Evolutionary conservation across 2,113 vertebrate species (phyloP), one percentile per base, ranked within the genome.

Genomic region (Rhipidura dahli): DNA sequence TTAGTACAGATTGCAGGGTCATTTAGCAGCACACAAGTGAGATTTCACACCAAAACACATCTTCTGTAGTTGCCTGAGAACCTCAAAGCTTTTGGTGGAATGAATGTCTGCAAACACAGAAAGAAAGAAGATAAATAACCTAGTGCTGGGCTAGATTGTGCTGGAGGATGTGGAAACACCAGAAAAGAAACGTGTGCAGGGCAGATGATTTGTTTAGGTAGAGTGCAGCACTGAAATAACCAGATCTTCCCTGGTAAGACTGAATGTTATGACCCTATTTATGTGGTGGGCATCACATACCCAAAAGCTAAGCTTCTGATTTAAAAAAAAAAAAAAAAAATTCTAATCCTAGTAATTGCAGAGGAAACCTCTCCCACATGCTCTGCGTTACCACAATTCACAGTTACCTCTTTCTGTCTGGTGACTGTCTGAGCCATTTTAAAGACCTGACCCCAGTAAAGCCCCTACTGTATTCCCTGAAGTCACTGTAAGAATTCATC

Each of bases 1-100:
- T 97, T 96, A 97, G 89, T 92, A 83, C 91, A 97, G 89, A 91
- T 77, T 93, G 84, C 84, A 87, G 89, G 94, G 94, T 95, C 93
- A 90, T 79, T 95, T 94, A 91, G 56, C 93, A 95, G 70, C 78
- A 57, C 60, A 49, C 37, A 76, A 89, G 59, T 77, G 79, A 92
- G 75, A 92, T 78, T 91, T 96, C 87, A 79, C 81, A 85, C 90
- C 79, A 72, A 65, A 96, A 88, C 75, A 59, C 77, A 75, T 84
- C 61, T 87, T 89, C 47, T 45, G 45, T n/a, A 76, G 75, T 57
- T 94, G 91, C 75, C 54, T 66, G 65, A 93, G 78, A 85, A 79
- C 50, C 73, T 82, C 53, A 82, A 82, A 90, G 73, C 81, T 80
- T 87, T 57, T 59, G 35, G 33, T 56, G 37, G 39, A 76, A 91